Evolutionary conservation across 2,113 vertebrate genomes (phyloP), one percentile per base, ranked within the genome.

Genomic region (Meleagris gallopavo): DNA sequence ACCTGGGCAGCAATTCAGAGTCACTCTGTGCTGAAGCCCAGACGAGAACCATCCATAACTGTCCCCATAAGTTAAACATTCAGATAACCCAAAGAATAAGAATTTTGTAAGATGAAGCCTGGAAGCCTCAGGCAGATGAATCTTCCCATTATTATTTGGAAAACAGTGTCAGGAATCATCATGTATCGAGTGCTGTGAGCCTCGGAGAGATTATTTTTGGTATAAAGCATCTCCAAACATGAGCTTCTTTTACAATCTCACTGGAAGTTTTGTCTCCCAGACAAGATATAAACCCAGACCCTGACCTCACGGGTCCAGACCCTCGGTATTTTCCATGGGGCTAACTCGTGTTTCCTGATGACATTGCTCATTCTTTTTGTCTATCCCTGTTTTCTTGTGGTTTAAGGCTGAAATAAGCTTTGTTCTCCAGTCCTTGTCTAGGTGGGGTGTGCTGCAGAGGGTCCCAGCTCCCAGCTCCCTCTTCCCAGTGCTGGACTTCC

Each of bases 41-140:
- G 91, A 97, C 48, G 5, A 94, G n/a, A 89, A 66, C 58, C 87
- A 96, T 96, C 83, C 27, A 61, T 96, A 93, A 79, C n/a, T 90
- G 83, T 97, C 75, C 61, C 58, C 58, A 40, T 93, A 80, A 90
- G n/a, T 84, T 92, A 96, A 97, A 95, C 86, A 95, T 61, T 72
- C 90, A 92, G 83, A 95, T 94, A 94, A 79, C 73, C 74, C 73
- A 70, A 45, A 88, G 76, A 78, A 58, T 38, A 61, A 81, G 73
- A 75, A 60, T 86, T 94, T 72, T 50, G 11, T 90, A 84, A 90
- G 94, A 91, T 66, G 93, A 84, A 88, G 58, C 43, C 43, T 78
- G 77, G 80, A 93, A 86, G 75, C 48, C 78, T 79, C 88, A 76
- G 73, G 88, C 90, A 84, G 62, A 93, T 20, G 43, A 95, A 45